These are phyloP conservation scores for Vanacampus margaritifer DNA, from an alignment of 2,113 vertebrate species.

Conservation along the genomic window DNA sequence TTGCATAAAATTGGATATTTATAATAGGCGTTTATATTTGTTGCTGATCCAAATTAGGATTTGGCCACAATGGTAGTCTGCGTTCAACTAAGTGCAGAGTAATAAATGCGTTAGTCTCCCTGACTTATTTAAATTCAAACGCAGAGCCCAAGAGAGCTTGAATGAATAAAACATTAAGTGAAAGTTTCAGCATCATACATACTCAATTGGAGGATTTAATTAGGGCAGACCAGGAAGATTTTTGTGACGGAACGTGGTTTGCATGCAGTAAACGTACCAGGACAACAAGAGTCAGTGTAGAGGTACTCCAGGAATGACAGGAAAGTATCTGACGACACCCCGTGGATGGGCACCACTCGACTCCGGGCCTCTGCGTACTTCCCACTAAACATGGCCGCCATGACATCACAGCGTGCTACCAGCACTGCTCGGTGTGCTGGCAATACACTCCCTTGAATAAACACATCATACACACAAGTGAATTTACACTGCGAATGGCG, in stretches of 20 bases:
- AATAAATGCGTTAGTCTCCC: not conserved
- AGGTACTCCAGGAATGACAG: slow-evolving; percentile 94
- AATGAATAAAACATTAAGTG: slow-evolving; percentile 14
- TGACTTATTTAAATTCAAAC: slow-evolving; percentile 14
- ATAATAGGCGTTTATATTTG: not conserved
- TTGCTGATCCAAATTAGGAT: not conserved
- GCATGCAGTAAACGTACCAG: slow-evolving; percentile 77
- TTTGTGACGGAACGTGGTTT: not conserved
- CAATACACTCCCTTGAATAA: slow-evolving; percentile 78
- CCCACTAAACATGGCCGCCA: slow-evolving; percentile 98
- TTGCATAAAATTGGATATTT: not conserved
- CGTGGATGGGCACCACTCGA: slow-evolving; percentile 87
- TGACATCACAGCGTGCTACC: slow-evolving; percentile 91
- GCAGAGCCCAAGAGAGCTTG: not conserved
- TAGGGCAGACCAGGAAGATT: slow-evolving; percentile 3
- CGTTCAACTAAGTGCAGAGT: not conserved
- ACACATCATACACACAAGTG: slow-evolving; percentile 8
- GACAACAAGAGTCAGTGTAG: slow-evolving; percentile 93
- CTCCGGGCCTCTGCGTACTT: slow-evolving; percentile 91
- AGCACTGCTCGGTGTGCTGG: slow-evolving; percentile 92
- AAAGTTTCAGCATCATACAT: slow-evolving; percentile 9
- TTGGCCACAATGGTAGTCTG: not conserved
- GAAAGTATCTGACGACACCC: slow-evolving; percentile 94
- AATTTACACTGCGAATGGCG: not conserved
- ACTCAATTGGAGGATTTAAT: slow-evolving; percentile 18